These are phyloP conservation scores for Nemurella pictetii DNA, from an alignment of 2,888 invertebrate genomes.

Conservation along the genomic window DNA sequence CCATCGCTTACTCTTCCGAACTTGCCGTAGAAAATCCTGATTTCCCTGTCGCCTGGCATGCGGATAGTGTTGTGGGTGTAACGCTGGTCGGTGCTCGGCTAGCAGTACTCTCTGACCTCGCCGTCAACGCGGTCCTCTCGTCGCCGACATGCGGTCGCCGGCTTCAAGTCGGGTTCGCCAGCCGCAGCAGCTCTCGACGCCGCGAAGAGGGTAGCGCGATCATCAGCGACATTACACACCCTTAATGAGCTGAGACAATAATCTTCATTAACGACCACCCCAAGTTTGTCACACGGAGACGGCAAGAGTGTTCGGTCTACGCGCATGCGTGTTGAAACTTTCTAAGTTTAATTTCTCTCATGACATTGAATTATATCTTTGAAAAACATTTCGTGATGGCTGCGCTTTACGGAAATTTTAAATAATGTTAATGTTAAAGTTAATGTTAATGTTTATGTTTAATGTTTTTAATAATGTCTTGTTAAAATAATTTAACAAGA, in stretches of 20 bases:
- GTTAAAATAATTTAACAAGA: background rate
- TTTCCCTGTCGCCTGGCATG: too few relatives aligned
- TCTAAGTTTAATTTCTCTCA: background rate
- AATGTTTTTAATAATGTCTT: background rate
- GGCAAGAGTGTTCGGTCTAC: background rate
- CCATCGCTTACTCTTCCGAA: too few relatives aligned
- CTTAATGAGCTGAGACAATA: conserved; percentile 16
- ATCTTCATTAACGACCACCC: conserved; percentile 5
- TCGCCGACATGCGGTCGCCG: background rate
- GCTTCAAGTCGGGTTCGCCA: background rate
- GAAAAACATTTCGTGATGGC: background rate
- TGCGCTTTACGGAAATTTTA: background rate
- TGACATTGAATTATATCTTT: background rate
- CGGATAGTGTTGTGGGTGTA: too few relatives aligned
- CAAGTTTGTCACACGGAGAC: background rate
- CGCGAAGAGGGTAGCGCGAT: conserved; percentile 16
- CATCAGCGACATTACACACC: conserved; percentile 12
- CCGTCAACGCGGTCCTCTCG: background rate
- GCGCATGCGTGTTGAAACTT: background rate
- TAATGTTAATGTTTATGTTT: too few relatives aligned
- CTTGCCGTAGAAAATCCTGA: too few relatives aligned
- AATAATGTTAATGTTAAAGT: too few relatives aligned
- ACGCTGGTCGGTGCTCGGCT: too few relatives aligned
- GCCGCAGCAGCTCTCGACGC: background rate
- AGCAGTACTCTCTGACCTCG: background rate